These are phyloP conservation scores for Tetranychus urticae DNA, from an alignment of 1,140 invertebrate species.

Conservation along the genomic window DNA sequence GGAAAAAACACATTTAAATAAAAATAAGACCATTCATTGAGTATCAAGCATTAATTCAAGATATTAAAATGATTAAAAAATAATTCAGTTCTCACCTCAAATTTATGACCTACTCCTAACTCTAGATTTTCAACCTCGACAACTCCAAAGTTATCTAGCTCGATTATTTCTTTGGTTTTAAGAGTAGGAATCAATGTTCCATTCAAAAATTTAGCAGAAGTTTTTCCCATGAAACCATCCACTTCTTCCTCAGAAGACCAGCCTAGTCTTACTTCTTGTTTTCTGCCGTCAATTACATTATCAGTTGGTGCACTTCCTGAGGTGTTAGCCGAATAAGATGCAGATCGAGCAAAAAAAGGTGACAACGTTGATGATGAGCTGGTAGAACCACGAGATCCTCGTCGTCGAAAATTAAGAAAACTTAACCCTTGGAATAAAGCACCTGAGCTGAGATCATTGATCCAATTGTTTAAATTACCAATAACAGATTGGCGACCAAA, in stretches of 20 bases:
- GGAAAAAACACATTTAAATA: background rate
- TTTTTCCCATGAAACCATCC: background rate
- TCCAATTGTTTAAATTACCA: conserved; percentile 2
- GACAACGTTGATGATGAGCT: background rate
- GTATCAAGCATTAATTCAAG: background rate
- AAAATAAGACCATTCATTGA: background rate
- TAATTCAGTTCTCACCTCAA: conserved; percentile 1
- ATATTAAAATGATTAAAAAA: background rate
- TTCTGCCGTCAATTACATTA: background rate
- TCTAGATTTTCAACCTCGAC: conserved; percentile 15
- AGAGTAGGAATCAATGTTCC: conserved; percentile 8
- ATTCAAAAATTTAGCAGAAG: conserved; percentile 7
- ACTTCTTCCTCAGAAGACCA: background rate
- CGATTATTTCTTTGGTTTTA: conserved; percentile 15
- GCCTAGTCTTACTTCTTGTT: too few relatives aligned
- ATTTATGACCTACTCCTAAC: conserved; percentile 14
- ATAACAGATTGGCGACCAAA: background rate
- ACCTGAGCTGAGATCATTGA: background rate
- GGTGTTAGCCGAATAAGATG: background rate
- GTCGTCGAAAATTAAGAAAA: background rate
- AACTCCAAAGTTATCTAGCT: conserved; percentile 15
- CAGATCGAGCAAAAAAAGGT: background rate
- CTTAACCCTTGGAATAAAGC: background rate
- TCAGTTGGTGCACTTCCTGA: background rate
- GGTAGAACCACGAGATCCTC: background rate